phyloP scores from a whole-genome alignment of 30 jellyfish, hydroid and myxozoan genomes.

The Turritopsis rubra region DNA sequence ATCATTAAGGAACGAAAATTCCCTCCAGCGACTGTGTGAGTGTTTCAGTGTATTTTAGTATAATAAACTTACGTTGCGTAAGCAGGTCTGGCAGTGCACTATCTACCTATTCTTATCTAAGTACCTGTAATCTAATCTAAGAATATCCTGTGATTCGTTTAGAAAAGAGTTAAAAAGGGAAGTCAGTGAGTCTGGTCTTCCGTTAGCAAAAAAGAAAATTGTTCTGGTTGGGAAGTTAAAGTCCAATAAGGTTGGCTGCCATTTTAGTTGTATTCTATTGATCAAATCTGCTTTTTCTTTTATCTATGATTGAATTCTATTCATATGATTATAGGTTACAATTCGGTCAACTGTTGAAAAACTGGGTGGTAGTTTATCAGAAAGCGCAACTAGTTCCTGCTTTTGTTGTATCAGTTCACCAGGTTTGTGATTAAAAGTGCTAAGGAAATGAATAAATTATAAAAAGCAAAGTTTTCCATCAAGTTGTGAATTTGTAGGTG shows the following conservation, averaged over 20 bases:
- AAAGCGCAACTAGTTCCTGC: neutral
- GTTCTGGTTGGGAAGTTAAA: slow-evolving; percentile 39
- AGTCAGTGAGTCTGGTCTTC: slow-evolving; percentile 41
- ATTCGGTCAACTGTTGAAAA: slow-evolving; percentile 4
- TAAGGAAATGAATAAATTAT: too few relatives aligned
- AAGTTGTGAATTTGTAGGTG: slow-evolving; percentile 15
- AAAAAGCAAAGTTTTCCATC: neutral
- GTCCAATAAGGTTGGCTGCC: slow-evolving; percentile 36
- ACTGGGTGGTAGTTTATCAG: slow-evolving; percentile 34
- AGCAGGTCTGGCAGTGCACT: too few relatives aligned
- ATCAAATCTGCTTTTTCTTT: neutral
- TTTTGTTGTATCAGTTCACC: slow-evolving; percentile 31
- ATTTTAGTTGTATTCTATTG: neutral
- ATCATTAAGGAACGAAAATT: slow-evolving; percentile 44
- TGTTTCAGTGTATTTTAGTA: neutral
- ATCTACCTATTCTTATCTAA: too few relatives aligned
- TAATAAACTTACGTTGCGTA: too few relatives aligned
- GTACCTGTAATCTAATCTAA: too few relatives aligned
- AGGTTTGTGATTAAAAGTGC: neutral
- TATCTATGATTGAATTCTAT: neutral
- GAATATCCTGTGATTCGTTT: too few relatives aligned
- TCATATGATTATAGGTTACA: slow-evolving; percentile 1
- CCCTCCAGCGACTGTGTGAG: slow-evolving; percentile 25
- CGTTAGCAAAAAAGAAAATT: slow-evolving; percentile 48
- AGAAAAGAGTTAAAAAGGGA: neutral